Evolutionary conservation across 2,113 vertebrate species (phyloP).

Genomic region (Conger conger): DNA sequence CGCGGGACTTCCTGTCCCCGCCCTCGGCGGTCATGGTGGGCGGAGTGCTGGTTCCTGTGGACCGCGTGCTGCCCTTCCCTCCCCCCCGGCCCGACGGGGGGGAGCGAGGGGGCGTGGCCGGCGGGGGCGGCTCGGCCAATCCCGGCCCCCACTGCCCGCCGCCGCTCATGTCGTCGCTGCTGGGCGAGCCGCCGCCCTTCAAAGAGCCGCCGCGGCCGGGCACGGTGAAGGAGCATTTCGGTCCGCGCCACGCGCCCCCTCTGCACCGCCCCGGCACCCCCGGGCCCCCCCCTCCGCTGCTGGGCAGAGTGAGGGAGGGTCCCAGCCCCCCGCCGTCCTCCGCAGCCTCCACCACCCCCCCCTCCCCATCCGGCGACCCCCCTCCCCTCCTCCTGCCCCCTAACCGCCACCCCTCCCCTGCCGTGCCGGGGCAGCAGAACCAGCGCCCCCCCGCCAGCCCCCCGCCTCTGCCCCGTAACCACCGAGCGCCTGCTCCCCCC

Average conservation of each 20-base stretch:
- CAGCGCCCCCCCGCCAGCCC: slow-evolving; percentile 54
- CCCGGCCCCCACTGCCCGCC: slow-evolving; percentile 35
- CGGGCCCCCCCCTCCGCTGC: slow-evolving; percentile 65
- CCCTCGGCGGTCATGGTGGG: slow-evolving; percentile 68
- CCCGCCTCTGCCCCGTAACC: slow-evolving; percentile 46
- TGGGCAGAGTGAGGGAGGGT: slow-evolving; percentile 73
- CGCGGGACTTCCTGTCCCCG: slow-evolving; percentile 26
- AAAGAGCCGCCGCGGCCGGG: slow-evolving; percentile 75
- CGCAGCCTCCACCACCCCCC: slow-evolving; percentile 44
- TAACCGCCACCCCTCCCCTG: slow-evolving; percentile 37
- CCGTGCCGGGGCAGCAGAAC: slow-evolving; percentile 60
- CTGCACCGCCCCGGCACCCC: slow-evolving; percentile 66
- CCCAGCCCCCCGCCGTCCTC: slow-evolving; percentile 54
- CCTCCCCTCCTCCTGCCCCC: slow-evolving; percentile 53
- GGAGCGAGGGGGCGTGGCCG: slow-evolving; percentile 43
- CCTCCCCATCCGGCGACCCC: slow-evolving; percentile 49
- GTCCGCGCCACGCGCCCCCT: slow-evolving; percentile 64
- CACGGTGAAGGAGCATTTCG: slow-evolving; percentile 81
- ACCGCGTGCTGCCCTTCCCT: slow-evolving; percentile 54
- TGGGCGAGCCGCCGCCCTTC: slow-evolving; percentile 63
- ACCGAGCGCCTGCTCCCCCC: slow-evolving; percentile 34
- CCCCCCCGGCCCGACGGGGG: slow-evolving; percentile 49
- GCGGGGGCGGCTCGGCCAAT: slow-evolving; percentile 41
- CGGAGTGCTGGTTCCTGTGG: slow-evolving; percentile 65
- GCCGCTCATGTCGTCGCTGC: slow-evolving; percentile 58